phyloP scores from a whole-genome alignment of 2,797 vertebrate species.

The Pseudotriccus pelzelni region DNA sequence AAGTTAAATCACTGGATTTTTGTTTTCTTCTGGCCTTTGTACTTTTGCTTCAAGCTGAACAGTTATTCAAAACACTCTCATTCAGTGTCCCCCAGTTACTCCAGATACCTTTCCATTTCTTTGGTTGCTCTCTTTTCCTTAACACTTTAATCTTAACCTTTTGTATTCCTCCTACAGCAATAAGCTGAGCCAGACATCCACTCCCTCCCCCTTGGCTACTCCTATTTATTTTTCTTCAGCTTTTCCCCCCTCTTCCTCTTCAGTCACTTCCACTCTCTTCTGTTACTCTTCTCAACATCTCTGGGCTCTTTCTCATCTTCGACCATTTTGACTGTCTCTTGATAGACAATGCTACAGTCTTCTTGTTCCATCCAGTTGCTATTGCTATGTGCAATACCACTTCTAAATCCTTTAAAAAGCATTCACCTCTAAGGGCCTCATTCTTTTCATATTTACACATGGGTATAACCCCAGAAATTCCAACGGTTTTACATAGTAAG shows the following conservation, averaged over 20 bases:
- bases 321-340: background rate
- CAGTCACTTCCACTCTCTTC: constrained; percentile 9
- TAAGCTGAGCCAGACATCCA: background rate
- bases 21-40: background rate
- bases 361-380: background rate
- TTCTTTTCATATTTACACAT: background rate
- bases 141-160: background rate
- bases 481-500: background rate
- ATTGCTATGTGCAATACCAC: background rate
- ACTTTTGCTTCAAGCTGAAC: background rate
- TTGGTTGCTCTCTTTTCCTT: background rate
- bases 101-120: background rate
- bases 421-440: background rate
- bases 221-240: background rate
- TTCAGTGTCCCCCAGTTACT: background rate
- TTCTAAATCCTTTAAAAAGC: background rate
- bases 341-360: background rate
- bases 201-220: background rate
- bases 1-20: background rate
- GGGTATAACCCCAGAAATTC: background rate
- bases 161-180: background rate
- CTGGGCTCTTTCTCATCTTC: background rate
- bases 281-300: constrained; percentile 7
- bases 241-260: background rate
- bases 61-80: background rate